Conservation (phyloP, 2,113 vertebrate genomes). For the Solea solea region DNA sequence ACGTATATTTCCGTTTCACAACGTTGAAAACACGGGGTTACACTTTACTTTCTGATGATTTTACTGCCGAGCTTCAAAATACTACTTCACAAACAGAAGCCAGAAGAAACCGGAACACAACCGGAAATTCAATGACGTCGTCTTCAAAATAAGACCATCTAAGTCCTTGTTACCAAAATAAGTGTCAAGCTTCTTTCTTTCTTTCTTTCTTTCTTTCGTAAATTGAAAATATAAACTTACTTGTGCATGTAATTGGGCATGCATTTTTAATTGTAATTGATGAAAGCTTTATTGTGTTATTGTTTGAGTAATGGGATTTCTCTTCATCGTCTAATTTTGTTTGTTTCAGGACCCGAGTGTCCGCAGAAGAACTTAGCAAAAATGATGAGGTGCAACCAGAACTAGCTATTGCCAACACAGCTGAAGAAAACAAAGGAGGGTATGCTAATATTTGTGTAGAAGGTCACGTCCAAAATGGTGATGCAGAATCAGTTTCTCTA, state of each 20-base stretch:
- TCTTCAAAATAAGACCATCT: conserved; percentile 49
- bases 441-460: no score
- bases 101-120: conserved; percentile 3
- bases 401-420: no score
- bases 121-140: neutral
- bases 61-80: conserved; percentile 12
- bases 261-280: conserved; percentile 10
- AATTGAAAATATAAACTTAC: no score
- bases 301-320: neutral
- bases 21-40: neutral
- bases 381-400: no score
- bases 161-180: conserved; percentile 12
- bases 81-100: neutral
- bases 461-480: no score
- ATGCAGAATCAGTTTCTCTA: no score
- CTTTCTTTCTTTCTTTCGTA: neutral
- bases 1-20: neutral
- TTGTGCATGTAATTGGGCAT: neutral
- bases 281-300: neutral
- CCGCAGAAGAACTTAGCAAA: no score
- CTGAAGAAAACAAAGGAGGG: no score
- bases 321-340: no score
- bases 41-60: accelerated
- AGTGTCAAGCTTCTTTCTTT: neutral
- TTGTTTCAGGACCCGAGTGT: no score